A percentile compares a stretch with the other conserved stretches of the same genome.
Conservation (phyloP, 2,888 invertebrate species). For the Phengaris alcon region DNA sequence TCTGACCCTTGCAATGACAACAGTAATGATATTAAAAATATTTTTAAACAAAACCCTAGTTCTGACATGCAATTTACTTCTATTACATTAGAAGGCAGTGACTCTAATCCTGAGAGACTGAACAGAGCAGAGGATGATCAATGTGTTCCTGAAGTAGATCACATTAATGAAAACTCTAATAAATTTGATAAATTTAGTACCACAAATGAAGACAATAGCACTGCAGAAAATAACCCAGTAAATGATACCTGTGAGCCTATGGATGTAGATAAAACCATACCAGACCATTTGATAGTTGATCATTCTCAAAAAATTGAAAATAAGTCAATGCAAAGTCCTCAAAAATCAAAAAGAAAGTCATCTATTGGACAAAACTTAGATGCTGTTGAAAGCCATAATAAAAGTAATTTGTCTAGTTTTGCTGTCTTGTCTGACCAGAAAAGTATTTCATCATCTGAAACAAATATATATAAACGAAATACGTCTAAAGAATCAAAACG, state of each 20-base stretch:
- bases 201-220: constrained; percentile 25
- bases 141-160: constrained; percentile 60
- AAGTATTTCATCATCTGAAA: constrained; percentile 3
- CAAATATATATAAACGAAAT: constrained; percentile 30
- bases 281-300: constrained; percentile 51
- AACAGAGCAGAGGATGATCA: constrained; percentile 53
- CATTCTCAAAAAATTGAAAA: constrained; percentile 38
- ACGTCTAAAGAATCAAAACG: constrained; percentile 43
- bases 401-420: constrained; percentile 44
- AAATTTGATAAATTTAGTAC: constrained; percentile 22
- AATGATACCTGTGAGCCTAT: constrained; percentile 64
- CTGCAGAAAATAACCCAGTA: constrained; percentile 30
- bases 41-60: constrained; percentile 51
- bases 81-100: constrained; percentile 60
- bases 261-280: constrained; percentile 71
- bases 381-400: constrained; percentile 50
- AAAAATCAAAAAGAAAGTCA: constrained; percentile 45
- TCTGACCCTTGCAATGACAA: constrained; percentile 36
- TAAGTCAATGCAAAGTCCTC: constrained; percentile 23
- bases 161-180: constrained; percentile 34
- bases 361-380: constrained; percentile 45
- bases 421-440: neutral
- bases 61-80: constrained; percentile 46
- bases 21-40: constrained; percentile 42
- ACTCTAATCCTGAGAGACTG: constrained; percentile 51